Base-by-base conservation (phyloP, 2,888 invertebrate genomes). In the Dryococelus australis region DNA sequence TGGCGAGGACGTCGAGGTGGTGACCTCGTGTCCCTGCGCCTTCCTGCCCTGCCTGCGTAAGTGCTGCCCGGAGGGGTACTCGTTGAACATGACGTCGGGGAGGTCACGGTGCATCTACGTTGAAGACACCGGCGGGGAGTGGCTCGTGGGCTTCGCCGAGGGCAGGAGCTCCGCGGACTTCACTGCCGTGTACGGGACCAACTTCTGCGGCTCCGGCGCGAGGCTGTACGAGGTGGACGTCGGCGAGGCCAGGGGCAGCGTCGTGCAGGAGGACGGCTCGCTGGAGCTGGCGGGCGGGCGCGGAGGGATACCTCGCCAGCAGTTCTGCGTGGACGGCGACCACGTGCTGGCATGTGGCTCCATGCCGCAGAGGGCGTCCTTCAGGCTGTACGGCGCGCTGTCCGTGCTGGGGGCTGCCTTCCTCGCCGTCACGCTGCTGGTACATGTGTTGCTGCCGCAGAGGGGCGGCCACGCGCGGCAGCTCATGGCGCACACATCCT, bases 391-490 rank as follows among this genome's bases (percentile, higher is more conserved):
- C n/a, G 87, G 88, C 13, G 84, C 84, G 9, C 65, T 88, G 47
- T 26, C 87, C 28, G 78, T 87, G 12, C 24, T 86, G 10, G 88
- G 87, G 27, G 88, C 88, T 6, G 65, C 85, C 26, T 89, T 89
- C 83, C 86, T 89, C 24, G n/a, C 84, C 20, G 86, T 87, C 12
- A 89, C 88, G 10, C 83, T 89, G 16, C 51, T 89, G n/a, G 84
- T 87, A 24, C 87, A 89, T 24, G 84, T 84, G 4, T n/a, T 88
- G 0, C 51, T 88, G 24, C 88, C 88, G 9, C 88, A 88, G 26
- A 84, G 24, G 20, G 86, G 85, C 43, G 51, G 87, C 16, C 88
- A 88, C 47, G 88, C 87, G 13, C 87, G 86, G n/a, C 85, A 88
- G 51, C 83, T 89, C 79, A 86, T 89, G 86, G 85, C 86, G 9